Evolutionary conservation across 2,888 invertebrate genomes (phyloP).

Genomic region (Polydrusus cervinus): DNA sequence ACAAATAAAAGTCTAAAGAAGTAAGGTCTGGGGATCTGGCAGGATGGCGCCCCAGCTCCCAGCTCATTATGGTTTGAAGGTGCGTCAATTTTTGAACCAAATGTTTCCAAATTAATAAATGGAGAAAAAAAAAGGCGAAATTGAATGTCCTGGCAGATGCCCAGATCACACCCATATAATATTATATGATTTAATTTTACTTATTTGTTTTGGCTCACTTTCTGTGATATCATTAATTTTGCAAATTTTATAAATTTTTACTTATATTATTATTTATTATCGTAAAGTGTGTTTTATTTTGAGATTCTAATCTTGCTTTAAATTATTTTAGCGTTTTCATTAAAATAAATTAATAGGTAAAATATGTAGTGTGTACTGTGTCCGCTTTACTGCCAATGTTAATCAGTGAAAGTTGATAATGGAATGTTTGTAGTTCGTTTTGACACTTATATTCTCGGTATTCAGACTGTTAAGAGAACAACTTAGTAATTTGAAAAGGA

Average conservation of each 20-base stretch:
- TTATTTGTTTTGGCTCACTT: too few relatives aligned
- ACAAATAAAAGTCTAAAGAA: too few relatives aligned
- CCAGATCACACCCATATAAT: too few relatives aligned
- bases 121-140: too few relatives aligned
- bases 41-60: too few relatives aligned
- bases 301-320: neutral
- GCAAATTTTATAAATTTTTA: neutral
- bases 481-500: too few relatives aligned
- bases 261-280: neutral
- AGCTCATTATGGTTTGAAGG: too few relatives aligned
- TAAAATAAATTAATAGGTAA: neutral
- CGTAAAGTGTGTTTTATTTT: neutral
- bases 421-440: neutral
- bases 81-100: too few relatives aligned
- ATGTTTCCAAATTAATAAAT: too few relatives aligned
- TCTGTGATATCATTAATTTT: conserved; percentile 1
- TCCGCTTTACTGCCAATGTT: conserved; percentile 5
- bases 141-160: too few relatives aligned
- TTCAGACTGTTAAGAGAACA: neutral
- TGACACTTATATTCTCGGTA: neutral
- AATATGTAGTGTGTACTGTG: neutral
- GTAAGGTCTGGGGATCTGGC: too few relatives aligned
- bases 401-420: conserved; percentile 8
- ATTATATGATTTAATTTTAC: neutral
- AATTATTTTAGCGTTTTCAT: neutral